Conservation (phyloP, 2,113 vertebrate genomes). For the Pelodiscus sinensis region DNA sequence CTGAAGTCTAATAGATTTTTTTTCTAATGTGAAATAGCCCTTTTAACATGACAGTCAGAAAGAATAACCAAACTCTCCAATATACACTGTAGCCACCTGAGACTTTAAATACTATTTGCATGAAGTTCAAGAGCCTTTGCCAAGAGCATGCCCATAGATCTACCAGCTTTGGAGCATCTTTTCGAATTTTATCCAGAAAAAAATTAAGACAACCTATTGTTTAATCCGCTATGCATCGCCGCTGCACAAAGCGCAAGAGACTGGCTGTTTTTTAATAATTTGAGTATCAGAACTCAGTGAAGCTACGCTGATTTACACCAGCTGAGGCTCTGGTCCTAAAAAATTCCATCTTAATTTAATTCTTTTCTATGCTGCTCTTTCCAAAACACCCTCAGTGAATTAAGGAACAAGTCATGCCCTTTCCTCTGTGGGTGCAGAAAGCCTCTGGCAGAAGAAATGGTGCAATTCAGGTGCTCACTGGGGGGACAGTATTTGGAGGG, state of each 20-base stretch:
- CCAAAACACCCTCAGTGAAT: background rate
- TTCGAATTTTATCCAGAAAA: background rate
- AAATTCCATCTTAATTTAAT: background rate
- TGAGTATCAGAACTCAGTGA: background rate
- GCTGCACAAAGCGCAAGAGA: background rate
- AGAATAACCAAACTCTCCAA: background rate
- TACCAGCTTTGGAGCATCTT: background rate
- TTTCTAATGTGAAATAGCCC: background rate
- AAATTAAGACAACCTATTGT: background rate
- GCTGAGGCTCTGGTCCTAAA: background rate
- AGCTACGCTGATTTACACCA: background rate
- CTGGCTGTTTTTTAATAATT: background rate
- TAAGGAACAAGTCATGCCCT: background rate
- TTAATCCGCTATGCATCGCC: background rate
- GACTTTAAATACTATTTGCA: background rate
- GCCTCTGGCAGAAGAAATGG: background rate
- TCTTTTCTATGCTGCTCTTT: background rate
- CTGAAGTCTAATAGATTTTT: background rate
- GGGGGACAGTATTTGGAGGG: background rate
- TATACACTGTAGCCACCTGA: background rate
- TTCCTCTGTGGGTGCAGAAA: background rate
- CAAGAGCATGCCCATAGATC: background rate
- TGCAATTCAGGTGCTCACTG: background rate
- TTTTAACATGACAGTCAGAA: background rate
- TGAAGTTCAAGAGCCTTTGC: background rate